Evolutionary conservation across 1,140 invertebrate species (phyloP).

Genomic region (Drosophila mojavensis): DNA sequence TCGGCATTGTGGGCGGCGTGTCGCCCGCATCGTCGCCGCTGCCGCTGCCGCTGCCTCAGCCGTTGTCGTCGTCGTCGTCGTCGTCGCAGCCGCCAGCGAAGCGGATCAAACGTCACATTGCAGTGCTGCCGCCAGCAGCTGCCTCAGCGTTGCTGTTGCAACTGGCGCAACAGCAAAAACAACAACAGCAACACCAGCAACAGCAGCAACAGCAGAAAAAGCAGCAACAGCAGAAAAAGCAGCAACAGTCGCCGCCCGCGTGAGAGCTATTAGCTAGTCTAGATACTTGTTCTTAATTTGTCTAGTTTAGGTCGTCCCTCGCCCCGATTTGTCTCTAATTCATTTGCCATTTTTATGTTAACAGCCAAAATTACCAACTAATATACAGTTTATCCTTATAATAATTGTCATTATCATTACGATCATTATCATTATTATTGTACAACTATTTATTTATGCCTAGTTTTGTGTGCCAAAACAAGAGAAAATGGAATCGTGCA

Average conservation of each 20-base stretch:
- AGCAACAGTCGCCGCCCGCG: conserved; percentile 14
- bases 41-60: neutral
- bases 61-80: conserved; percentile 30
- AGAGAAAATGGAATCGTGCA: conserved; percentile 6
- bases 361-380: conserved; percentile 19
- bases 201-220: conserved; percentile 15
- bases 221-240: conserved; percentile 11
- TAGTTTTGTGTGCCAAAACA: conserved; percentile 64
- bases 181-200: conserved; percentile 16
- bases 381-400: conserved; percentile 18
- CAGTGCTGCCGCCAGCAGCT: conserved; percentile 47
- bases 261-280: conserved; percentile 47
- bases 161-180: conserved; percentile 40
- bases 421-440: conserved; percentile 13
- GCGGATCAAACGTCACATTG: conserved; percentile 1
- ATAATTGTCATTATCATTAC: conserved; percentile 8
- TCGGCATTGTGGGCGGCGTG: conserved; percentile 61
- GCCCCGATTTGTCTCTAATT: conserved; percentile 1
- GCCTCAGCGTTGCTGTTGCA: conserved; percentile 54
- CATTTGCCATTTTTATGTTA: conserved; percentile 35
- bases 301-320: conserved; percentile 1
- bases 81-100: conserved; percentile 40
- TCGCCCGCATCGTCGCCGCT: conserved; percentile 24
- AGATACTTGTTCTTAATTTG: conserved; percentile 32
- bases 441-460: conserved; percentile 61